phyloP scores from a whole-genome alignment of 2,113 vertebrate species.

The Trachemys scripta region DNA sequence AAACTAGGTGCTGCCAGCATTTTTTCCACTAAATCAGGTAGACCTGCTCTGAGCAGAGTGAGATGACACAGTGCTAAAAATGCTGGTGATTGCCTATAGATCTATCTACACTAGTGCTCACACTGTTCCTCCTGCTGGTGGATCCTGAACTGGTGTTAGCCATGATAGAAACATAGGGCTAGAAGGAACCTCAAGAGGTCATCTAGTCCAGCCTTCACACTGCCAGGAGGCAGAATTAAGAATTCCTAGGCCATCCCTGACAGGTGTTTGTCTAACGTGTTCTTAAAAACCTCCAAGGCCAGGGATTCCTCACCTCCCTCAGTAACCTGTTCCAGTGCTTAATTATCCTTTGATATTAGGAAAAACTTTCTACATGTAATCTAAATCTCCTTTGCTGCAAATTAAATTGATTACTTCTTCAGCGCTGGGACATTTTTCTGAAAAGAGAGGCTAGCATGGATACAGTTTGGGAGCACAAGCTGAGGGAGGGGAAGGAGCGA shows the following conservation, averaged over 20 bases:
- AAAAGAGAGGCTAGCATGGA: background rate
- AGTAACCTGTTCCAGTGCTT: background rate
- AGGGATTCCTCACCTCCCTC: background rate
- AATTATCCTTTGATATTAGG: background rate
- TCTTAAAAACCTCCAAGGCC: background rate
- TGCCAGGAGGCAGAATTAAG: background rate
- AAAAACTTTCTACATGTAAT: background rate
- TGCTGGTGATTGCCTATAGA: background rate
- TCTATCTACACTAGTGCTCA: background rate
- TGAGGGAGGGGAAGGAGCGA: background rate
- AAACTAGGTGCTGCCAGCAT: background rate
- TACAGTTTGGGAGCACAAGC: background rate
- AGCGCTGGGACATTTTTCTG: background rate
- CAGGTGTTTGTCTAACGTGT: background rate
- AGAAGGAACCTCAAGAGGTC: background rate
- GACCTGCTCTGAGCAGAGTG: background rate
- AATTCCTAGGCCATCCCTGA: background rate
- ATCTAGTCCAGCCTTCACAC: background rate
- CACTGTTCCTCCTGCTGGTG: background rate
- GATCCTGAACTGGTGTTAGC: background rate
- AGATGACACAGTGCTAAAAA: background rate
- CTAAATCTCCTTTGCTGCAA: background rate
- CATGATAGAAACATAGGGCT: background rate
- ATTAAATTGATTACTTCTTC: background rate
- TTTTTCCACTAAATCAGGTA: background rate